Evolutionary conservation across 2,888 invertebrate species (phyloP).

Genomic region (Drosophila prostipennis): DNA sequence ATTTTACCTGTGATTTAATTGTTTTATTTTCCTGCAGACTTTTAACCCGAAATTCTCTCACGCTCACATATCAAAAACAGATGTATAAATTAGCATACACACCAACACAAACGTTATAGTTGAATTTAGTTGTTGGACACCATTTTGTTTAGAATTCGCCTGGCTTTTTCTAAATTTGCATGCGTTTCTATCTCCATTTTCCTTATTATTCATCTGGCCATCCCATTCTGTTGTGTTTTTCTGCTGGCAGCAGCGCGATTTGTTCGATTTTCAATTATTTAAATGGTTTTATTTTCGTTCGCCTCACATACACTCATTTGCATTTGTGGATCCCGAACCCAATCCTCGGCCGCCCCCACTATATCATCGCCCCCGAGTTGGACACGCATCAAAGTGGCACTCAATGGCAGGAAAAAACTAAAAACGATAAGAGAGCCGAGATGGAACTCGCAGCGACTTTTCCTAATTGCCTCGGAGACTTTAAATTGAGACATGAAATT

Average conservation of each 20-base stretch:
- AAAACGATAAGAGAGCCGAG: slow-evolving; percentile 53
- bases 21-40: not conserved
- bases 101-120: slow-evolving; percentile 39
- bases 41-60: slow-evolving; percentile 17
- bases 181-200: slow-evolving; percentile 44
- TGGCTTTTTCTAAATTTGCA: slow-evolving; percentile 37
- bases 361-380: slow-evolving; percentile 8
- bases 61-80: slow-evolving; percentile 29
- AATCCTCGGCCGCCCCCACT: not conserved
- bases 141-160: slow-evolving; percentile 30
- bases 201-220: slow-evolving; percentile 28
- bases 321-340: slow-evolving; percentile 49
- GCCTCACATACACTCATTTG: slow-evolving; percentile 66
- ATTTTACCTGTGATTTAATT: slow-evolving; percentile 12
- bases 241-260: slow-evolving; percentile 52
- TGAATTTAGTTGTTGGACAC: slow-evolving; percentile 45
- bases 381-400: slow-evolving; percentile 73
- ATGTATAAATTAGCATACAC: slow-evolving; percentile 34
- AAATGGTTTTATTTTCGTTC: slow-evolving; percentile 74
- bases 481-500: slow-evolving; percentile 83
- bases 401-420: slow-evolving; percentile 67
- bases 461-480: slow-evolving; percentile 75
- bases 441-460: slow-evolving; percentile 51
- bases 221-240: slow-evolving; percentile 40
- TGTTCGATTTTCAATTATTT: slow-evolving; percentile 81